phyloP scores from a whole-genome alignment of 2,797 vertebrate genomes.

The Microctenopoma lineatum region DNA sequence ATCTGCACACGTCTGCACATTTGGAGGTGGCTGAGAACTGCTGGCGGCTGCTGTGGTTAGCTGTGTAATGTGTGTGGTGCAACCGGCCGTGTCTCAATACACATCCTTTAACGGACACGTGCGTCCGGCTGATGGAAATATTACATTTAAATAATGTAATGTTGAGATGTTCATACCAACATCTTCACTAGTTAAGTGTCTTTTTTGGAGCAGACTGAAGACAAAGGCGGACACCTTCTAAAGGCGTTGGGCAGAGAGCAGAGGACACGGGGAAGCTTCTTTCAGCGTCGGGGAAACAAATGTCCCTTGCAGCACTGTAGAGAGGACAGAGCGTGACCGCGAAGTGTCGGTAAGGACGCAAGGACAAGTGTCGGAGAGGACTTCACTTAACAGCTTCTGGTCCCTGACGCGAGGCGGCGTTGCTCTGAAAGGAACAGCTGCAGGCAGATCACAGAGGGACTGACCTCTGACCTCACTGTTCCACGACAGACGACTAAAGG shows the following conservation, averaged over 20 bases:
- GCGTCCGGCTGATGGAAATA: too few relatives aligned
- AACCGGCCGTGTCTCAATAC: neutral
- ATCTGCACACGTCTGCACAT: conserved; percentile 27
- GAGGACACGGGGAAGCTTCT: neutral
- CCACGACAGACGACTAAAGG: neutral
- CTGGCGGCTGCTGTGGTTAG: neutral
- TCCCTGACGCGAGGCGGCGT: conserved; percentile 3
- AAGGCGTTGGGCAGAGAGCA: neutral
- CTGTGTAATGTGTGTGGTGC: neutral
- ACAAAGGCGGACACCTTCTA: neutral
- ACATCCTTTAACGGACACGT: neutral
- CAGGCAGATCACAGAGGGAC: too few relatives aligned
- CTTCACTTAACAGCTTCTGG: conserved; percentile 15
- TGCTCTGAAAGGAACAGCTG: neutral
- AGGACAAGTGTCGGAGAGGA: conserved; percentile 11
- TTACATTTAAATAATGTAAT: too few relatives aligned
- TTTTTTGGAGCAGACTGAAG: too few relatives aligned
- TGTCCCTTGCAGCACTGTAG: neutral
- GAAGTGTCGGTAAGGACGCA: neutral
- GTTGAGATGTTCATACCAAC: too few relatives aligned
- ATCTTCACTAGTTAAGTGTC: too few relatives aligned
- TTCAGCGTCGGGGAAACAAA: conserved; percentile 7
- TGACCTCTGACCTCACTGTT: neutral
- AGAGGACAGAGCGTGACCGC: neutral
- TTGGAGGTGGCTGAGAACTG: neutral